Percentiles rank a stretch among this genome's conserved stretches.
phyloP scores from a whole-genome alignment of 2,113 vertebrate genomes.

The Dolichallabes microphthalmus region DNA sequence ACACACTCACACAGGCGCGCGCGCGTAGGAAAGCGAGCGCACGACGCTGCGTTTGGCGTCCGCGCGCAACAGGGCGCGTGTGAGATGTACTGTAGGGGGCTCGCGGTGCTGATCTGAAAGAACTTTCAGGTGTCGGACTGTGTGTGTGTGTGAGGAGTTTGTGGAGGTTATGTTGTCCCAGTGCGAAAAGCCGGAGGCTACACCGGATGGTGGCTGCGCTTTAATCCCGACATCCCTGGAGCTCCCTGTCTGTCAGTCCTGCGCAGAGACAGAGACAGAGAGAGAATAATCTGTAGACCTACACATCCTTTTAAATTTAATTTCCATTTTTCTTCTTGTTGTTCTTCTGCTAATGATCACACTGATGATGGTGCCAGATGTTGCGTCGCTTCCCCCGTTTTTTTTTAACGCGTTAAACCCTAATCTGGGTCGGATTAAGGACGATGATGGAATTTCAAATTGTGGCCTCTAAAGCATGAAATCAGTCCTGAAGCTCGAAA shows the following conservation, averaged over 20 bases:
- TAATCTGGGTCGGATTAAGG: constrained; percentile 27
- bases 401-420: not conserved
- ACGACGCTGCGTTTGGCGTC: not conserved
- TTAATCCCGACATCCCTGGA: constrained; percentile 12
- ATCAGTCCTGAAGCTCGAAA: not conserved
- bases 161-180: constrained; percentile 3
- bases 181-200: not conserved
- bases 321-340: no score
- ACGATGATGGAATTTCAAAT: constrained; percentile 4
- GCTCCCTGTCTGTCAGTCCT: not conserved
- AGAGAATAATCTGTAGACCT: not conserved
- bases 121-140: not conserved
- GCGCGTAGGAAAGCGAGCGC: not conserved
- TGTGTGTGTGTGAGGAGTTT: not conserved
- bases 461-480: not conserved
- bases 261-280: not conserved
- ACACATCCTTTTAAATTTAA: no score
- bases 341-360: not conserved
- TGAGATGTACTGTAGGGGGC: not conserved
- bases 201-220: not conserved
- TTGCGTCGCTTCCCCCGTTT: not conserved
- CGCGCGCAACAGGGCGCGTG: constrained; percentile 15
- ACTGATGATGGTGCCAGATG: constrained; percentile 11
- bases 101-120: no score
- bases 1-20: no score